Percentiles rank a stretch among this genome's conserved stretches.
Evolutionary conservation across 2,113 vertebrate species (phyloP).

Genomic region (Misgurnus anguillicaudatus): DNA sequence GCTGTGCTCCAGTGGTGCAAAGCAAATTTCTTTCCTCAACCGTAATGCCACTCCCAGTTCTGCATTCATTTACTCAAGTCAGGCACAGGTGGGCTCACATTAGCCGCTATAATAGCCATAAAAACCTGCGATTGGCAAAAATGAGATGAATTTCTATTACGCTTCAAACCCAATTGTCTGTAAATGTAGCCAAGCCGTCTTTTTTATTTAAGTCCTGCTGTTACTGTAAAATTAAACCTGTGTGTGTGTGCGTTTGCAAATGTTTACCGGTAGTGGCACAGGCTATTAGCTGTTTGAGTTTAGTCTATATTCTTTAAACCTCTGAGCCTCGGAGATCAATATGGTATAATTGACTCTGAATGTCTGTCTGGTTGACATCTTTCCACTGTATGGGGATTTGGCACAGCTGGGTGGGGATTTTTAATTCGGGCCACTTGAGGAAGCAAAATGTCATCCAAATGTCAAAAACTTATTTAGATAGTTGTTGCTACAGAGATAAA

Average conservation of each 20-base stretch:
- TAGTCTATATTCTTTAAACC: constrained; percentile 45
- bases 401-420: constrained; percentile 53
- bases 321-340: constrained; percentile 57
- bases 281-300: constrained; percentile 61
- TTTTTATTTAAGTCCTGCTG: background rate
- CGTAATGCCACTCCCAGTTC: constrained; percentile 18
- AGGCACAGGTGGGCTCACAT: constrained; percentile 34
- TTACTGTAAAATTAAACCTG: constrained; percentile 17
- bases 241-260: background rate
- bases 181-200: constrained; percentile 8
- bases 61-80: constrained; percentile 17
- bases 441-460: constrained; percentile 57
- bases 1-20: constrained; percentile 47
- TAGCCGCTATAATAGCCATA: constrained; percentile 17
- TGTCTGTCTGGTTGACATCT: constrained; percentile 62
- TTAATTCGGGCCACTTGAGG: constrained; percentile 42
- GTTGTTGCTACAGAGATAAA: constrained; percentile 50
- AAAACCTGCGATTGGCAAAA: constrained; percentile 40
- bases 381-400: constrained; percentile 37
- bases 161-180: constrained; percentile 24
- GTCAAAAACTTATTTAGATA: constrained; percentile 55
- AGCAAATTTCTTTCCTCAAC: constrained; percentile 28
- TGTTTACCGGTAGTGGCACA: constrained; percentile 36
- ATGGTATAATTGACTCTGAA: constrained; percentile 68
- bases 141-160: constrained; percentile 39